A percentile compares a stretch with the other conserved stretches of the same genome.
Evolutionary conservation across 2,797 vertebrate species (phyloP).

Genomic region (Eidolon dupreanum): DNA sequence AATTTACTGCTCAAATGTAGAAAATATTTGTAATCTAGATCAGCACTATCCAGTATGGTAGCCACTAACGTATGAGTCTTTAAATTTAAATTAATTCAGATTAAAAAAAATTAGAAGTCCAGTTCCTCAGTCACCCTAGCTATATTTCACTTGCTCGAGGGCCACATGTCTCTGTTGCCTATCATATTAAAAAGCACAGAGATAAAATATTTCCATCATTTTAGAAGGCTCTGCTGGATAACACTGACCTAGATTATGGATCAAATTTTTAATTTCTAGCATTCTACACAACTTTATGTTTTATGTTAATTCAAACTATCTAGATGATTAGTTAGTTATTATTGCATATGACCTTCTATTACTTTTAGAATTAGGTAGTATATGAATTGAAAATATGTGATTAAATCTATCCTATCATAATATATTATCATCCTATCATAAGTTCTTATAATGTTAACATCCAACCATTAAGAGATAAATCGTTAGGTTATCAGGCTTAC

Average conservation of each 20-base stretch:
- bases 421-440: neutral
- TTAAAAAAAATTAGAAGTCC: neutral
- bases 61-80: neutral
- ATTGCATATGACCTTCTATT: neutral
- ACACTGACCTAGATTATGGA: neutral
- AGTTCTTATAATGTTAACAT: conserved; percentile 38
- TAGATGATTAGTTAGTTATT: conserved; percentile 23
- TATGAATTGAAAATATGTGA: conserved; percentile 35
- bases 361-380: conserved; percentile 40
- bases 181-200: neutral
- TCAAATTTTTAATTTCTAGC: neutral
- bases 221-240: neutral
- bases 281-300: neutral
- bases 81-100: conserved; percentile 4
- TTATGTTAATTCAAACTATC: conserved; percentile 24
- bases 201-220: neutral
- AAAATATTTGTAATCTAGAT: neutral
- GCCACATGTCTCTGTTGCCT: neutral
- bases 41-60: neutral
- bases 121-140: neutral
- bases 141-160: neutral
- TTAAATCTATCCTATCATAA: conserved; percentile 3
- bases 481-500: neutral
- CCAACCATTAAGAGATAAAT: neutral
- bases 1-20: neutral